Percentiles rank a stretch among this genome's conserved stretches.
These are phyloP conservation scores for Stegodyphus mimosarum DNA, from an alignment of 1,140 invertebrate genomes.

Conservation along the genomic window DNA sequence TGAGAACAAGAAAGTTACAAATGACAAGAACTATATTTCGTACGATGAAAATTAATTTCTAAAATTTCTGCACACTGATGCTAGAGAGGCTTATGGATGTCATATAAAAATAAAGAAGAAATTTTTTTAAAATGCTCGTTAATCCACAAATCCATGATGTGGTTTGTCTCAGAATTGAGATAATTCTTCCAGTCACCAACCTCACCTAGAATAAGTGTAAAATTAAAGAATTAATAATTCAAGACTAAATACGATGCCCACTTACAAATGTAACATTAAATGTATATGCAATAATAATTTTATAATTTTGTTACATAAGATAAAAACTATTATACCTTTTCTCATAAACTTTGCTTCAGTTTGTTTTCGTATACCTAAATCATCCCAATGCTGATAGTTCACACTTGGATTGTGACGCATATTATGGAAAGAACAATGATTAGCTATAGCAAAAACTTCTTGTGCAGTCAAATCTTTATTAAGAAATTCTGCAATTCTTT, in stretches of 20 bases:
- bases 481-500: conserved; percentile 69
- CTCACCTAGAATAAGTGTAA: conserved; percentile 63
- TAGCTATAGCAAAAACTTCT: conserved; percentile 65
- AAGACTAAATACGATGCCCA: no score
- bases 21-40: no score
- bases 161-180: conserved; percentile 68
- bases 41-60: no score
- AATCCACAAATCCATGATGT: conserved; percentile 67
- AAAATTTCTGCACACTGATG: no score
- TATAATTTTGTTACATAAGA: no score
- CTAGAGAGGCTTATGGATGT: no score
- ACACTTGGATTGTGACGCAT: conserved; percentile 71
- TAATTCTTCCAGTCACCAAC: conserved; percentile 71
- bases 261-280: no score
- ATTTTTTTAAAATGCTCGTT: conserved; percentile 35
- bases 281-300: no score
- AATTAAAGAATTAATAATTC: no score
- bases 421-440: conserved; percentile 70
- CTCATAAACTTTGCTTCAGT: conserved; percentile 68
- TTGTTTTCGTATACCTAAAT: conserved; percentile 68
- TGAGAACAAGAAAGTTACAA: no score
- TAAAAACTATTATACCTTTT: conserved; percentile 66
- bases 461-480: conserved; percentile 67
- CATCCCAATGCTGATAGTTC: conserved; percentile 71
- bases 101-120: background rate